phyloP scores from a whole-genome alignment of 2,888 invertebrate species.

The Beris morrisii region DNA sequence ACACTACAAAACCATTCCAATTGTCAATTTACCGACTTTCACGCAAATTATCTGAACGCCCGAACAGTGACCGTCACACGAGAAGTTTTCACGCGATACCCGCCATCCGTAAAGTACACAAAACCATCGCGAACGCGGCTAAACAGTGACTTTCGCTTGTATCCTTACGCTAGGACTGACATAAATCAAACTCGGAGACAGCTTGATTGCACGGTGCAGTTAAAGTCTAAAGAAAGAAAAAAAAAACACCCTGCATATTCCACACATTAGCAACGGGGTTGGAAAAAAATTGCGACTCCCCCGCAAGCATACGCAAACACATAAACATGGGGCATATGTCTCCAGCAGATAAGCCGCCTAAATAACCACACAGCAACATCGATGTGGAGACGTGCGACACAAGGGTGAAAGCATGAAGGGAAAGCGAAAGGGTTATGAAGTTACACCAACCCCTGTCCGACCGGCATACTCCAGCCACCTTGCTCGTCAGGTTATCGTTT shows the following conservation, averaged over 20 bases:
- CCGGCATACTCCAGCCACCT: background rate
- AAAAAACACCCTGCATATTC: slow-evolving; percentile 1
- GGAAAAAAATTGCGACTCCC: no score
- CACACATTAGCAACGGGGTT: no score
- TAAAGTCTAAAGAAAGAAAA: slow-evolving; percentile 34
- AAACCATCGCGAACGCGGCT: slow-evolving; percentile 7
- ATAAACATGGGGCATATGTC: slow-evolving; percentile 23
- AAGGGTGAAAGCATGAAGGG: background rate
- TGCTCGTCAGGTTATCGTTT: background rate
- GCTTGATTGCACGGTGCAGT: slow-evolving; percentile 42
- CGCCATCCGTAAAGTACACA: no score
- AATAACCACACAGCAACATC: slow-evolving; percentile 38
- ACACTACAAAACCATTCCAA: no score
- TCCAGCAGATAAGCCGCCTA: slow-evolving; percentile 35
- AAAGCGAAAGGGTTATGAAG: no score
- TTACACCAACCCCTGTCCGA: background rate
- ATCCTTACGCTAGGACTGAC: slow-evolving; percentile 44
- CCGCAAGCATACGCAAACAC: slow-evolving; percentile 37
- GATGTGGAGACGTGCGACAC: slow-evolving; percentile 23
- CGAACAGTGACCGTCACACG: no score
- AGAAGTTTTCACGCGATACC: no score
- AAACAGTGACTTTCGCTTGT: slow-evolving; percentile 34
- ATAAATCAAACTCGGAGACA: slow-evolving; percentile 47
- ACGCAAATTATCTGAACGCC: no score
- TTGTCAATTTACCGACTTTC: no score